A percentile compares a stretch with the other conserved stretches of the same genome.
Evolutionary conservation across 2,888 invertebrate genomes (phyloP).

Genomic region (Sicus ferrugineus): DNA sequence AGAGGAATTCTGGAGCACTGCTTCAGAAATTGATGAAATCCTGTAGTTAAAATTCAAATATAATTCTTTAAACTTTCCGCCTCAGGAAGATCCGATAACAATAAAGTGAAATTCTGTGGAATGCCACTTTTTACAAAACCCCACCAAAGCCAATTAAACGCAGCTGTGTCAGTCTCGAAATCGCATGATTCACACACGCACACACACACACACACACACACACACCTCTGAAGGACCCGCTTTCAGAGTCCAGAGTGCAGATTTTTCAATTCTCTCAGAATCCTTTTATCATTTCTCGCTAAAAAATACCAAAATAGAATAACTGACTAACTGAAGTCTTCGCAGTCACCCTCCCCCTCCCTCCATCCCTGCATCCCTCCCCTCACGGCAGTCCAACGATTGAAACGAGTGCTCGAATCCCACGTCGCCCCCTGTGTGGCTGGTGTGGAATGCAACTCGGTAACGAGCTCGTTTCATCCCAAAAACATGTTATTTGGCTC

Average conservation of each 20-base stretch:
- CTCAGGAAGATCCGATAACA: too few relatives aligned
- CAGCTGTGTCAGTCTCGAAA: conserved; percentile 12
- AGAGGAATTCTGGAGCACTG: neutral
- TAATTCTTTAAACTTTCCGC: too few relatives aligned
- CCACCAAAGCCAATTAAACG: conserved; percentile 8
- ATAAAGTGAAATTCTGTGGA: neutral
- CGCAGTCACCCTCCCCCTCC: too few relatives aligned
- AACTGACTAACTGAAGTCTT: conserved; percentile 5
- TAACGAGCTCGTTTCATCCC: conserved; percentile 7
- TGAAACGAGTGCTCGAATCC: too few relatives aligned
- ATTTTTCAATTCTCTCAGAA: neutral
- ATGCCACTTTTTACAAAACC: neutral
- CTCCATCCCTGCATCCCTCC: too few relatives aligned
- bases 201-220: conserved; percentile 10
- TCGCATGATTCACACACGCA: neutral
- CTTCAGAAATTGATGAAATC: too few relatives aligned
- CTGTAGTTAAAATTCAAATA: too few relatives aligned
- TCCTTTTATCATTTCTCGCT: conserved; percentile 6
- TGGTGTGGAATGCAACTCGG: neutral
- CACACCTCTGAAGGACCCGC: neutral
- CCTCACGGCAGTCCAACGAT: too few relatives aligned
- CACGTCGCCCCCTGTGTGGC: neutral
- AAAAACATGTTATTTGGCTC: conserved; percentile 6
- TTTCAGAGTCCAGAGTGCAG: too few relatives aligned
- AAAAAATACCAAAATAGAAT: conserved; percentile 9